Evolutionary conservation across 2,888 invertebrate species (phyloP), one percentile per base, ranked within the genome.

Genomic region (Leptothorax acervorum): DNA sequence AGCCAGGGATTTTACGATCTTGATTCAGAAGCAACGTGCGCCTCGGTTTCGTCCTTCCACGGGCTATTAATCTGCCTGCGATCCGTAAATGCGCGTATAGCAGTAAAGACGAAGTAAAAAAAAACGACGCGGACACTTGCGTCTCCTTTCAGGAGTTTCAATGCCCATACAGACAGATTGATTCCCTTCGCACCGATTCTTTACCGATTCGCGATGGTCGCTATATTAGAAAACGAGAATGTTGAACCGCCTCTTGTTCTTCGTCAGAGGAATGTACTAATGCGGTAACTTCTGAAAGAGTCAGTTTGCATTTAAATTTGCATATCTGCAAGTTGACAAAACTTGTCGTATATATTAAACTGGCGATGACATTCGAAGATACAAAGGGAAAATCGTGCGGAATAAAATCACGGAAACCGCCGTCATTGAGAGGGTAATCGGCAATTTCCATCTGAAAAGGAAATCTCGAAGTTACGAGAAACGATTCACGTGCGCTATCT

Each of bases 1-100:
- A 94, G 92, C 92, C 87, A 85, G 84, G 91, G 92, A 93, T 94
- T 92, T 92, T 91, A 91, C 91, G 90, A 92, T 92, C 91, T 91
- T 91, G 91, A 90, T 91, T 91, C 89, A 85, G 87, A 88, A 88
- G 79, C 85, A 81, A 79, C 79, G 84, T 68, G 68, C 85, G 63
- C 79, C 83, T 84, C 66, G 85, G 83, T 85, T 87, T 87, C 85
- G 78, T 86, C 84, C 88, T 86, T 84, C 85, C 65, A 65, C 85
- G 63, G 85, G 74, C 86, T 89, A 88, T 90, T 91, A 91, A 91
- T 91, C 91, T 87, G 84, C 71, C 79, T 85, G 84, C 62, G 84
- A 83, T 87, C 85, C 87, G 85, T 86, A 87, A 82, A 84, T 86
- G 84, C 87, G 84, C 79, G 78, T 85, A 63, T 63, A 45, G 53